phyloP scores from a whole-genome alignment of 2,113 vertebrate species.

The Rissa tridactyla region DNA sequence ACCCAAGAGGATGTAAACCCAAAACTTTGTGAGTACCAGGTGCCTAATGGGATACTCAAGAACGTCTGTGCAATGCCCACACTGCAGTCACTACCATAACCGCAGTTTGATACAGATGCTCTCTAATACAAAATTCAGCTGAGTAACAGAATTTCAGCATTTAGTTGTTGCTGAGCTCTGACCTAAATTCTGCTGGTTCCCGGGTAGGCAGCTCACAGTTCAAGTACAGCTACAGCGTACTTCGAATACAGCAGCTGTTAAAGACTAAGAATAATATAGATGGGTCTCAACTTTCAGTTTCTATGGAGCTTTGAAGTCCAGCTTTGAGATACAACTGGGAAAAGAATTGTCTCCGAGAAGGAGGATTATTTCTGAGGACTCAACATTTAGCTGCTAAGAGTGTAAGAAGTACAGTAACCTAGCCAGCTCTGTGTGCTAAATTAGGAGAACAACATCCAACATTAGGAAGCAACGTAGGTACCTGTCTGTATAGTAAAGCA shows the following conservation, averaged over 20 bases:
- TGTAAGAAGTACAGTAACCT: not conserved
- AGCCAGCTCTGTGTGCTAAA: not conserved
- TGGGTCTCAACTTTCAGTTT: not conserved
- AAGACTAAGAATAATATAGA: not conserved
- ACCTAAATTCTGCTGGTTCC: not conserved
- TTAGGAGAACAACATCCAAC: not conserved
- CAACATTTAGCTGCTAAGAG: not conserved
- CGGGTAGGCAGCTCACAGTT: not conserved
- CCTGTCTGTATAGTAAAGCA: not conserved
- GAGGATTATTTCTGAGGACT: not conserved
- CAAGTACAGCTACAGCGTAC: not conserved
- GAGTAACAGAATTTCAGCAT: not conserved
- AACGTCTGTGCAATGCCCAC: fast-evolving
- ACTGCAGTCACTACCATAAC: not conserved
- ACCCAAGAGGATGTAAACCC: not conserved
- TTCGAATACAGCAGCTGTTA: not conserved
- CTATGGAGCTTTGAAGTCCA: not conserved
- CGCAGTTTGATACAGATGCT: fast-evolving
- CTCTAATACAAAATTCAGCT: not conserved
- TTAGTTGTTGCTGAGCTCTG: not conserved
- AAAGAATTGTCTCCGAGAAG: constrained; percentile 21
- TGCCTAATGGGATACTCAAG: not conserved
- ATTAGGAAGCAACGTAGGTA: not conserved
- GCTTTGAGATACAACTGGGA: not conserved
- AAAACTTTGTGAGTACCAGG: not conserved